Evolutionary conservation across 2,888 invertebrate genomes (phyloP), one percentile per base, ranked within the genome.

Genomic region (Perithous albicinctus): DNA sequence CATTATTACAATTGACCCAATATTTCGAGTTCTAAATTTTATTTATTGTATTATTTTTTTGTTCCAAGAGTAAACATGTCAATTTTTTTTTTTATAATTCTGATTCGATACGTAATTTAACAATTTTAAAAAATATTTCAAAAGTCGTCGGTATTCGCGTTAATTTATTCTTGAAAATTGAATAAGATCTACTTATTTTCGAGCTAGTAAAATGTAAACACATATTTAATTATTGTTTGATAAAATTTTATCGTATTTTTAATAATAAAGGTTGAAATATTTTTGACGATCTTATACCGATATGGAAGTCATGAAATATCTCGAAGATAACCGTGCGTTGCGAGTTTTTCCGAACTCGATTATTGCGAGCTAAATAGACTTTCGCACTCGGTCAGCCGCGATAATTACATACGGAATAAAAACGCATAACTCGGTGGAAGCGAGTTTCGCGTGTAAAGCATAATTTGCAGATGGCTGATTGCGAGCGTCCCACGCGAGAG

Each of bases 401-500:
- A 78, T 82, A 82, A 78, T 82, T 75, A 75, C 41, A 59, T 43
- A 41, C 63, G 78, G 70, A 73, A 78, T 74, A 48, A 78, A n/a
- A 78, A 78, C 59, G 43, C 76, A 66, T 80, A 80, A 80, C 67
- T n/a, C 66, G 18, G 3, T 20, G 18, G 20, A 32, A 32, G 70
- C 20, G 70, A 46, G 56, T 1, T 26, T 29, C 46, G 38, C 70
- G 75, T 48, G n/a, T 38, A 26, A 2, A 20, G 7, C 15, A 29
- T 35, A 48, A 38, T 61, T 73, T 48, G 32, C 51, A 20, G 61
- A 26, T 38, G 26, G 35, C n/a, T 70, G 69, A 41, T 5, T 18
- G 18, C 32, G 56, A 43, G 23, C 41, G 29, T 54, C 38, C 69
- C 56, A 41, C 70, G 59, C 23, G 51, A 26, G 15, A 23, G 23